These are phyloP conservation scores for Tenebrosternarchus preto DNA, from an alignment of 2,113 vertebrate species.

Conservation along the genomic window DNA sequence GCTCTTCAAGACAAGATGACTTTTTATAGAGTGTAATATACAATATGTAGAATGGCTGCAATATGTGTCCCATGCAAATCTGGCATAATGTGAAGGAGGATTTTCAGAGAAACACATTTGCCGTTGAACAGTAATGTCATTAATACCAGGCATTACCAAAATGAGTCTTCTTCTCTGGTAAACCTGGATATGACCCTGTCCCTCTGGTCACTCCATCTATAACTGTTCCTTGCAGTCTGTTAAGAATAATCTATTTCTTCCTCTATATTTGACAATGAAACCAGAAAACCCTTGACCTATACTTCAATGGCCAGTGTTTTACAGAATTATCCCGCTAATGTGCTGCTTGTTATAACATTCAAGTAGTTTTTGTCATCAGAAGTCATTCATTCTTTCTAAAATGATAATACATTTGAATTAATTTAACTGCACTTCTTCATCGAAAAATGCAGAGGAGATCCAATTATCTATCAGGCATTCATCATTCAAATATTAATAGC, in stretches of 20 bases:
- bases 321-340: too few relatives aligned
- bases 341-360: background rate
- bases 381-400: background rate
- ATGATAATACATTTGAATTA: background rate
- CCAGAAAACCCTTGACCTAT: too few relatives aligned
- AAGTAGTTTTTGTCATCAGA: background rate
- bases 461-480: background rate
- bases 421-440: background rate
- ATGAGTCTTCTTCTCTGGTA: constrained; percentile 34
- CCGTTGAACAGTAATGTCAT: background rate
- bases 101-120: constrained; percentile 25
- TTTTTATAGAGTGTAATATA: background rate
- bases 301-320: too few relatives aligned
- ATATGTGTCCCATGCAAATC: background rate
- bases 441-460: background rate
- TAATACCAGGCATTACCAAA: constrained; percentile 33
- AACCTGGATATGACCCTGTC: constrained; percentile 29
- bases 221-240: background rate
- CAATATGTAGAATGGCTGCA: too few relatives aligned
- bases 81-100: constrained; percentile 4
- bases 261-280: background rate
- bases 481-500: background rate
- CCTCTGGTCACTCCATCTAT: constrained; percentile 15
- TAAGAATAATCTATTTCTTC: constrained; percentile 3
- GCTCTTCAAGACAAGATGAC: background rate